Evolutionary conservation across 2,888 invertebrate genomes (phyloP), one percentile per base, ranked within the genome.

Genomic region (Hipparchia semele): DNA sequence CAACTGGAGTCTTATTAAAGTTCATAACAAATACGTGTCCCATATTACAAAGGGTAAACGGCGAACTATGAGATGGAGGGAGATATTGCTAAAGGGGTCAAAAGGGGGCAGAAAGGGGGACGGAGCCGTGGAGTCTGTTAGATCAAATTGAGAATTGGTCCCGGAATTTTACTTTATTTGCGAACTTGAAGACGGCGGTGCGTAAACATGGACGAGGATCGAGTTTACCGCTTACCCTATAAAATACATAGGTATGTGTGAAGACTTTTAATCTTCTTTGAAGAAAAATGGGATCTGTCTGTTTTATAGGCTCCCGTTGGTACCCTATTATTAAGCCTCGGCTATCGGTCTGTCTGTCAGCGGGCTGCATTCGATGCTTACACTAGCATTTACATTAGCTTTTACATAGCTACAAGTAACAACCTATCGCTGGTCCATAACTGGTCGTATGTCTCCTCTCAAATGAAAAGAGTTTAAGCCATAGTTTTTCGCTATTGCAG

Each of bases 91-190:
- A 53, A 45, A 54, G 45, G 68, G 58, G 13, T 13, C 39, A 13
- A 23, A 67, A 54, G 54, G 66, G 4, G n/a, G 13, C 5, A 45
- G 8, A 23, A 66, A 39, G 53, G 71, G 53, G 71, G 56, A 54
- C 3, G 56, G 46, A 68, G 65, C 64, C 65, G 64, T 10, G 54
- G 54, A 68, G 72, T 72, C 72, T 72, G 68, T 56, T 60, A 68
- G 68, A 72, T 72, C 23, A 68, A 72, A 72, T 72, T 69, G 68
- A 61, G 68, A 68, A 68, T 68, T 58, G 68, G 53, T 70, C 62
- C 39, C 54, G 54, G 62, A 64, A 64, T 70, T 70, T 70, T 46
- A 54, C 70, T 64, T 71, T 66, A 59, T 66, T 67, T 65, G 62
- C 64, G 46, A 64, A 46, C 68, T 58, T 23, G 58, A 68, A 68